phyloP scores from a whole-genome alignment of 2,888 invertebrate genomes.

The Drosophila emarginata region DNA sequence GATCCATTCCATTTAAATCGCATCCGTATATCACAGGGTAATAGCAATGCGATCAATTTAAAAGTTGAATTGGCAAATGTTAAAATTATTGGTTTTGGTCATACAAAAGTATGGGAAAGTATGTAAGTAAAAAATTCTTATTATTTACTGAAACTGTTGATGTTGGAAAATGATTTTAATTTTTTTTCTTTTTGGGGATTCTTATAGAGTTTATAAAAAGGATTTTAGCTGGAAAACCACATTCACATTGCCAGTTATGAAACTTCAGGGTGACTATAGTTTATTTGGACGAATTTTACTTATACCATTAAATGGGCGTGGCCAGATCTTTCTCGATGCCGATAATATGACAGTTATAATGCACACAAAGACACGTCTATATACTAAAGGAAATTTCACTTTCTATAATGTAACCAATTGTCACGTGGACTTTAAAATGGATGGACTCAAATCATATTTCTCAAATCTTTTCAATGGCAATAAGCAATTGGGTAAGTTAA shows the following conservation, averaged over 20 bases:
- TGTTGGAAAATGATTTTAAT: neutral
- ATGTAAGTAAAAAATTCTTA: slow-evolving; percentile 82
- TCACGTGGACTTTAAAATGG: slow-evolving; percentile 87
- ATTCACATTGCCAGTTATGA: slow-evolving; percentile 86
- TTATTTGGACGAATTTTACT: slow-evolving; percentile 87
- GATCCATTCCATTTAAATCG: slow-evolving; percentile 87
- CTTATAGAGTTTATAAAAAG: slow-evolving; percentile 87
- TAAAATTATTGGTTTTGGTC: slow-evolving; percentile 87
- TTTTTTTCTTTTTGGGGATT: slow-evolving; percentile 43
- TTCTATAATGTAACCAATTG: slow-evolving; percentile 88
- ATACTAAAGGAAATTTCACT: slow-evolving; percentile 85
- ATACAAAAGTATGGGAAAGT: slow-evolving; percentile 86
- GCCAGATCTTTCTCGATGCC: slow-evolving; percentile 88
- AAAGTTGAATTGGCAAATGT: slow-evolving; percentile 89
- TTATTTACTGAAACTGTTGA: too few species aligned
- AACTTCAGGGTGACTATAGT: slow-evolving; percentile 88
- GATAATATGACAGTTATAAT: slow-evolving; percentile 87
- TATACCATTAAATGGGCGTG: slow-evolving; percentile 87
- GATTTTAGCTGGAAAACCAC: slow-evolving; percentile 88
- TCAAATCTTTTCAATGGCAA: slow-evolving; percentile 89
- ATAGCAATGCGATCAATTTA: slow-evolving; percentile 87
- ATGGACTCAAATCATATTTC: slow-evolving; percentile 87
- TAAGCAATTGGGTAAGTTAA: slow-evolving; percentile 86
- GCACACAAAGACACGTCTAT: slow-evolving; percentile 86
- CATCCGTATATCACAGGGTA: slow-evolving; percentile 88